A percentile compares a stretch with the other conserved stretches of the same genome.
Evolutionary conservation across 2,797 vertebrate species (phyloP).

Genomic region (Rhinophrynus dorsalis): DNA sequence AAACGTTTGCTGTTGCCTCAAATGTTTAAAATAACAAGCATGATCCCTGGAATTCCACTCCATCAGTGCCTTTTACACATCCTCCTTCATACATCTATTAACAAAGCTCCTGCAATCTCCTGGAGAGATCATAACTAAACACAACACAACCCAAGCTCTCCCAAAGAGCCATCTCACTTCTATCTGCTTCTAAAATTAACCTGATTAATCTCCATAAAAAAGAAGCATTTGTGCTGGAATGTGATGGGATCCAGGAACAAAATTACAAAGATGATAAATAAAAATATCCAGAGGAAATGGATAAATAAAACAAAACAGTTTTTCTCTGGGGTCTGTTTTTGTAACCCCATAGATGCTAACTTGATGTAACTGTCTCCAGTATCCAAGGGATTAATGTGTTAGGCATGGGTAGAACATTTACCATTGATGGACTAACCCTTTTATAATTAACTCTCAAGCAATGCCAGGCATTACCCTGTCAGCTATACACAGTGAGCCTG

Average conservation of each 20-base stretch:
- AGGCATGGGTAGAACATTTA: too few species aligned
- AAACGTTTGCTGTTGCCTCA: too few species aligned
- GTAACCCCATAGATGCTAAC: too few species aligned
- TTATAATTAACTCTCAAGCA: too few species aligned
- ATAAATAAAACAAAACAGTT: neutral
- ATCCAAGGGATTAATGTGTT: too few species aligned
- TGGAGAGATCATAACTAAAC: conserved; percentile 34
- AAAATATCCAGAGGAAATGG: conserved; percentile 40
- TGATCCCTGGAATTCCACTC: neutral
- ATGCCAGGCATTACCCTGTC: too few species aligned
- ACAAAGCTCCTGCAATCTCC: conserved; percentile 22
- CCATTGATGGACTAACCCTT: too few species aligned
- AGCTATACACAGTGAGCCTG: too few species aligned
- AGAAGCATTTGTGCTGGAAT: conserved; percentile 22
- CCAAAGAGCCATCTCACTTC: conserved; percentile 52
- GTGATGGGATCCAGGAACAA: neutral
- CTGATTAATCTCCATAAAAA: conserved; percentile 53
- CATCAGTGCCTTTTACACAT: neutral
- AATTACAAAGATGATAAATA: conserved; percentile 11
- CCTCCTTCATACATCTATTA: neutral
- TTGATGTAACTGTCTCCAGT: too few species aligned
- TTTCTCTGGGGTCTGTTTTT: too few species aligned
- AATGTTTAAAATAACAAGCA: neutral
- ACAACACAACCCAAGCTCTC: neutral
- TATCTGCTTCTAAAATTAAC: conserved; percentile 43